Percentiles rank a stretch among this genome's conserved stretches.
phyloP scores from a whole-genome alignment of 2,888 invertebrate genomes.

The Agrochola litura region DNA sequence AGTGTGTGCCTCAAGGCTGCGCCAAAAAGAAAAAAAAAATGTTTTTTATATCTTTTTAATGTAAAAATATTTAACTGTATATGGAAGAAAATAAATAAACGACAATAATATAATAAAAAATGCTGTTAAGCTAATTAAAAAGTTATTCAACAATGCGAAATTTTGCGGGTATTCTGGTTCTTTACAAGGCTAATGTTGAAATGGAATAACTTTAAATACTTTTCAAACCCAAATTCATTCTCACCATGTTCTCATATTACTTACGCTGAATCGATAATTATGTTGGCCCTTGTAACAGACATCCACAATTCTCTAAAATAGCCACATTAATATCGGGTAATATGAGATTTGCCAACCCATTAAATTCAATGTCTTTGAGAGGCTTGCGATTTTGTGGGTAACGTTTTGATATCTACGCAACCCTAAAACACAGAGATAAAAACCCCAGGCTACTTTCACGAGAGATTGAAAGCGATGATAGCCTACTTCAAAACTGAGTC shows the following conservation, averaged over 20 bases:
- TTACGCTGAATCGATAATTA: not conserved
- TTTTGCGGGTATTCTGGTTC: not conserved
- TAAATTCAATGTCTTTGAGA: not conserved
- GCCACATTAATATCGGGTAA: not conserved
- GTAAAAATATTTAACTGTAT: too few relatives aligned
- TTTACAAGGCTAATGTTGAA: not conserved
- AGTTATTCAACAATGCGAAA: too few relatives aligned
- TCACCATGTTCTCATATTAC: not conserved
- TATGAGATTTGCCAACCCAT: not conserved
- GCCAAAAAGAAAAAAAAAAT: too few relatives aligned
- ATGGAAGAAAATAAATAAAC: too few relatives aligned
- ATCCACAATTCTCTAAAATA: not conserved
- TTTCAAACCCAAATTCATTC: not conserved
- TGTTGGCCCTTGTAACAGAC: not conserved
- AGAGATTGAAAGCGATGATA: conserved; percentile 43
- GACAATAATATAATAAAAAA: too few relatives aligned
- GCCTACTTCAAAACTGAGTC: conserved; percentile 39
- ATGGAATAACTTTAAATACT: not conserved
- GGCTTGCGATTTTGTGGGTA: not conserved
- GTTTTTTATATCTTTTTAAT: too few relatives aligned
- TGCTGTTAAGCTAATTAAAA: too few relatives aligned
- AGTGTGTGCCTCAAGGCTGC: too few relatives aligned
- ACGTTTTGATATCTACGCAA: not conserved
- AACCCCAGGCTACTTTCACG: conserved; percentile 4
- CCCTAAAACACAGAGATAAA: conserved; percentile 27